Base-by-base conservation (phyloP, 2,888 invertebrate genomes). In the Aleiodes testaceus region DNA sequence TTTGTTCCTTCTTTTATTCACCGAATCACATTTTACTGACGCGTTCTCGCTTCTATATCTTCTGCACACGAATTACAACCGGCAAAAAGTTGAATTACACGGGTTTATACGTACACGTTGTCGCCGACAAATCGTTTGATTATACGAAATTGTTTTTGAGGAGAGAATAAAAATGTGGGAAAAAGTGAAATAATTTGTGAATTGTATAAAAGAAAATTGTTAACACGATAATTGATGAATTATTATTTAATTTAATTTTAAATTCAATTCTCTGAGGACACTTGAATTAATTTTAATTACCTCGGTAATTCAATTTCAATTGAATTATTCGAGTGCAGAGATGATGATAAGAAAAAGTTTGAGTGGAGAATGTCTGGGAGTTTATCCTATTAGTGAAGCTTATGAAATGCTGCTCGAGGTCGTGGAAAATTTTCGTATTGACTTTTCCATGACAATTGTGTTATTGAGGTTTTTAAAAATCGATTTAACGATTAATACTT, bases 61-160 rank as follows among this genome's bases (percentile, higher is more conserved):
- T 55, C 52, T 71, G 66, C 66, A 53, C 66, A 75, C 79, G 84
- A 84, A 85, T 85, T 85, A 85, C 85, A 85, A 84, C 78, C 79
- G 73, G 73, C 82, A 85, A 85, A 84, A 85, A 85, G 81, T 79
- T 77, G 81, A 82, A 83, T 84, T 84, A 85, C 85, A 85, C 80
- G 82, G 77, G 81, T 59, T 59, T 59, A 59, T 59, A 59, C 59
- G 59, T 18, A 82, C 84, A 81, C 82, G 83, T 75, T 79, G 81
- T 36, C 78, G 84, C 82, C 84, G 83, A 85, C 84, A 85, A 85
- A 85, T 85, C 84, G 85, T 83, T 79, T 79, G 81, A 85, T 85
- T 85, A 85, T 85, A 80, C 84, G 77, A 77, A 78, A 79, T n/a
- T 50, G 55, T 36, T 36, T 36, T 36, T 36, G 36, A 36, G 36